phyloP scores from a whole-genome alignment of 1,140 invertebrate genomes.

The Cydia pomonella region DNA sequence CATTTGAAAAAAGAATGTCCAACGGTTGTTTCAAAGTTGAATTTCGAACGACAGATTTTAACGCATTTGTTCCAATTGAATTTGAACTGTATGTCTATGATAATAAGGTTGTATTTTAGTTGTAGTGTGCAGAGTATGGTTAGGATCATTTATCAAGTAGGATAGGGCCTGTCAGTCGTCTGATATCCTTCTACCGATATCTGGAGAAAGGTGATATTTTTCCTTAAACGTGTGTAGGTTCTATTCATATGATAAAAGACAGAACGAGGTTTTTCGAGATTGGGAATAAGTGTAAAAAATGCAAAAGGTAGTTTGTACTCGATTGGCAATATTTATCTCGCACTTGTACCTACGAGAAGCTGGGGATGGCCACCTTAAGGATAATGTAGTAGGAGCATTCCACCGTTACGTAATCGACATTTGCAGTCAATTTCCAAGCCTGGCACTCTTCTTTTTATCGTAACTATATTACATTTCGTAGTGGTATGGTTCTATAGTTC shows the following conservation, averaged over 20 bases:
- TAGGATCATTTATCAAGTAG: slow-evolving; percentile 55
- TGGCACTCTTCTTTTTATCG: too few relatives aligned
- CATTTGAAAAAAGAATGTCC: slow-evolving; percentile 49
- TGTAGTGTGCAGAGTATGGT: background rate
- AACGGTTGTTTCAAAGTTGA: slow-evolving; percentile 40
- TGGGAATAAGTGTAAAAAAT: background rate
- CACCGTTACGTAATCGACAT: too few relatives aligned
- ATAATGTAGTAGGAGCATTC: too few relatives aligned
- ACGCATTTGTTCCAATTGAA: slow-evolving; percentile 25
- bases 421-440: too few relatives aligned
- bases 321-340: too few relatives aligned
- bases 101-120: slow-evolving; percentile 44
- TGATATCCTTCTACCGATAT: slow-evolving; percentile 56
- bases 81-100: background rate
- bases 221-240: slow-evolving; percentile 38
- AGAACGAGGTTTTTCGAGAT: background rate
- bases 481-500: too few relatives aligned
- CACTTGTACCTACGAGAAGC: too few relatives aligned
- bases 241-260: slow-evolving; percentile 22
- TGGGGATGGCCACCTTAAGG: too few relatives aligned
- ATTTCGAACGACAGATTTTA: slow-evolving; percentile 42
- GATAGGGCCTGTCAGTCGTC: slow-evolving; percentile 53
- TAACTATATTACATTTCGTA: too few relatives aligned
- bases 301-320: too few relatives aligned
- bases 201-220: slow-evolving; percentile 57